Evolutionary conservation across 2,797 vertebrate genomes (phyloP).

Genomic region (Selene dorsalis): DNA sequence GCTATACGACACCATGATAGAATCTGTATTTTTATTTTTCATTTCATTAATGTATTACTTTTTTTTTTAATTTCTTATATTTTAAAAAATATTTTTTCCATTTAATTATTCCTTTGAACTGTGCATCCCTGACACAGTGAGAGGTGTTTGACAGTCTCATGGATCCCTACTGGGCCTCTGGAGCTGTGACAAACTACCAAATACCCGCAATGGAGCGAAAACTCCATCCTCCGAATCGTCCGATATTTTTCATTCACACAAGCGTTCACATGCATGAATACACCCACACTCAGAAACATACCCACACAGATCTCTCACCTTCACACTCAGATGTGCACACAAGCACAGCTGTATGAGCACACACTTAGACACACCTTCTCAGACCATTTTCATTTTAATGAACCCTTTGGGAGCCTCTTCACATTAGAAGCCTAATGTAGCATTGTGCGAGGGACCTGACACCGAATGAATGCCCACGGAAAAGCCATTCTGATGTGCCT

Average conservation of each 20-base stretch:
- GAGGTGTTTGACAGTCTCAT: constrained; percentile 8
- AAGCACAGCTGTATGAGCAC: constrained; percentile 43
- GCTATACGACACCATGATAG: not conserved
- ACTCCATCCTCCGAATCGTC: not conserved
- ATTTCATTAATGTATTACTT: not conserved
- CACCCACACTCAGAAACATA: not conserved
- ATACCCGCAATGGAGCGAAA: constrained; percentile 10
- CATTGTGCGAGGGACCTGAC: constrained; percentile 64
- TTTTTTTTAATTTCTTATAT: not conserved
- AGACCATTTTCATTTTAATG: constrained; percentile 80
- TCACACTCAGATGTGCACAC: constrained; percentile 44
- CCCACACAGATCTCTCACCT: constrained; percentile 35
- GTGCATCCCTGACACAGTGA: not conserved
- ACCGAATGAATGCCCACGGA: constrained; percentile 44
- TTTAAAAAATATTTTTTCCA: not conserved
- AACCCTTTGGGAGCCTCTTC: constrained; percentile 73
- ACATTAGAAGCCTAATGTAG: constrained; percentile 81
- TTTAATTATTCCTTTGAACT: not conserved
- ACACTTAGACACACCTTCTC: constrained; percentile 52
- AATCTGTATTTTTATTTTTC: not conserved
- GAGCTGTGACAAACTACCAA: constrained; percentile 32
- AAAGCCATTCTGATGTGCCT: constrained; percentile 39
- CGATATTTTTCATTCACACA: constrained; percentile 35
- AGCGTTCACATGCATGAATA: not conserved
- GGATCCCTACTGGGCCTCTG: not conserved